Evolutionary conservation across 2,113 vertebrate genomes (phyloP).

Genomic region (Sorex fumeus): DNA sequence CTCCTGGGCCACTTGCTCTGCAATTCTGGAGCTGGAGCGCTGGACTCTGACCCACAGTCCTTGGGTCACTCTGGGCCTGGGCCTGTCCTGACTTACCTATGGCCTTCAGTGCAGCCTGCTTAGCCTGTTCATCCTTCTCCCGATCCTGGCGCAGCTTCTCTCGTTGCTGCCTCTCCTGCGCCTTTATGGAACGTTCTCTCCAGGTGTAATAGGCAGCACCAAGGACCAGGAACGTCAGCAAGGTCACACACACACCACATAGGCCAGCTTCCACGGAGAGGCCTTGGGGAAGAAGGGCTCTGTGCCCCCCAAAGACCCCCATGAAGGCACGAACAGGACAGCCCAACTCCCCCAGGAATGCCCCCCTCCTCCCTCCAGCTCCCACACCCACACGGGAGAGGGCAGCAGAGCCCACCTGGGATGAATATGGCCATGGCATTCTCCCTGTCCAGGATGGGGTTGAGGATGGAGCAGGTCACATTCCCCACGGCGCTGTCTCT

Average conservation of each 20-base stretch:
- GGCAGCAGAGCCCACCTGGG: constrained; percentile 4
- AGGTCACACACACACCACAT: rapidly evolving
- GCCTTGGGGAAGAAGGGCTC: constrained; percentile 66
- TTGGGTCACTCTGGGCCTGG: not conserved
- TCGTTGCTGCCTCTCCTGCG: rapidly evolving
- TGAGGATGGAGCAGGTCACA: constrained; percentile 62
- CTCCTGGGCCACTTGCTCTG: not conserved
- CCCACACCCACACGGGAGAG: too few relatives aligned
- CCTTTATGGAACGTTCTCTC: not conserved
- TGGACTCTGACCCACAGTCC: not conserved
- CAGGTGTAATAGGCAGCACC: not conserved
- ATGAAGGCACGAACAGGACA: not conserved
- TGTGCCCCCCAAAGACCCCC: not conserved
- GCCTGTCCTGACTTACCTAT: not conserved
- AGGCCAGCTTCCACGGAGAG: constrained; percentile 12
- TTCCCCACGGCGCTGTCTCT: constrained; percentile 29
- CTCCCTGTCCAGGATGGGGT: constrained; percentile 35
- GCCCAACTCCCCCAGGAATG: rapidly evolving
- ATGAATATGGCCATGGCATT: constrained; percentile 16
- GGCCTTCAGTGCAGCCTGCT: rapidly evolving
- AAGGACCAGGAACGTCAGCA: not conserved
- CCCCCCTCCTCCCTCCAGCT: too few relatives aligned
- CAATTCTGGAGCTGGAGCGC: not conserved
- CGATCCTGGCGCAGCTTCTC: rapidly evolving
- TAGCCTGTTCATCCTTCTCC: rapidly evolving